These are phyloP conservation scores for Hyposoter dolosus DNA, from an alignment of 2,888 invertebrate species.

Conservation along the genomic window DNA sequence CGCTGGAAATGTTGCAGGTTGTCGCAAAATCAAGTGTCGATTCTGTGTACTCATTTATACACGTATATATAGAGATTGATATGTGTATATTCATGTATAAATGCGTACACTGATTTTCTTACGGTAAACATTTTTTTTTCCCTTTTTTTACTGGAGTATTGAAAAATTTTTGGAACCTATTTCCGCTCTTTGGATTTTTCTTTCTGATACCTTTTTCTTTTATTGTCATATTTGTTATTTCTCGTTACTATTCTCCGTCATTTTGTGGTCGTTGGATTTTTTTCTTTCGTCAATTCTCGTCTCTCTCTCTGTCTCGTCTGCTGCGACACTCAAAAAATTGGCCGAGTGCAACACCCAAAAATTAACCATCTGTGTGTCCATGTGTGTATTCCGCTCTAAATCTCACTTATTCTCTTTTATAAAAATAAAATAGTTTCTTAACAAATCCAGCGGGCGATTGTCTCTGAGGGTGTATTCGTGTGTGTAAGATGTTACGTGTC, in stretches of 20 bases:
- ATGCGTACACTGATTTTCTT: conserved; percentile 27
- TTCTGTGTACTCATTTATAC: conserved; percentile 32
- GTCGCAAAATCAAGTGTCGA: conserved; percentile 50
- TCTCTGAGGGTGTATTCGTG: conserved; percentile 32
- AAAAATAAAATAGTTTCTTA: conserved; percentile 74
- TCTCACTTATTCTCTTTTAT: conserved; percentile 69
- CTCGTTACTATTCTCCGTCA: background rate
- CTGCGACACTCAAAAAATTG: conserved; percentile 19
- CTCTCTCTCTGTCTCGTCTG: background rate
- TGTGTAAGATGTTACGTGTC: conserved; percentile 2
- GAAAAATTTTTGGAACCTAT: conserved; percentile 11
- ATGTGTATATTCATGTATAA: background rate
- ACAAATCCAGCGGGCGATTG: conserved; percentile 68
- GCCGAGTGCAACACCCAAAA: conserved; percentile 42
- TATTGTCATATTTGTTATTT: conserved; percentile 23
- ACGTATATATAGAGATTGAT: background rate
- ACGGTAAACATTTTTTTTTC: conserved; percentile 14
- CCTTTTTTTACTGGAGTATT: conserved; percentile 39
- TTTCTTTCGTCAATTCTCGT: conserved; percentile 27
- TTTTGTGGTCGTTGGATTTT: conserved; percentile 39
- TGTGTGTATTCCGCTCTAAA: conserved; percentile 53
- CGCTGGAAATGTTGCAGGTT: conserved; percentile 43
- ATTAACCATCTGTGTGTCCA: conserved; percentile 42
- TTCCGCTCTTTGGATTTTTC: conserved; percentile 35
- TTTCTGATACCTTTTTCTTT: conserved; percentile 48